A percentile compares a stretch with the other conserved stretches of the same genome.
phyloP scores from a whole-genome alignment of 1,140 invertebrate species.

The Saccostrea echinata region DNA sequence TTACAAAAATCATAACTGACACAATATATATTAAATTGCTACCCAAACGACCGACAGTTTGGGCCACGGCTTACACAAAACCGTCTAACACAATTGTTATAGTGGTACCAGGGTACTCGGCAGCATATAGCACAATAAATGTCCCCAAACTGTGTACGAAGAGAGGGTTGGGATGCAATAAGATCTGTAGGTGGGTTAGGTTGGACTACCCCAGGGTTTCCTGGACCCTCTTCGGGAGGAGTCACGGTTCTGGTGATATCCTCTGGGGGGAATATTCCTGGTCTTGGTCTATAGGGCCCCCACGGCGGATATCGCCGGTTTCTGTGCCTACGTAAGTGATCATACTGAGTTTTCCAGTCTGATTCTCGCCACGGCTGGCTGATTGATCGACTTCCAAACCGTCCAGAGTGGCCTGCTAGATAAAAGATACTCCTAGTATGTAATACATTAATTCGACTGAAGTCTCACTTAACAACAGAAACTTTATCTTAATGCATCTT shows the following conservation, averaged over 20 bases:
- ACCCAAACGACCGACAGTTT: background rate
- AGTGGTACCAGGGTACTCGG: background rate
- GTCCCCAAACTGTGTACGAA: background rate
- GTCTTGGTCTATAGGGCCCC: background rate
- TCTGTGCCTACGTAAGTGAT: background rate
- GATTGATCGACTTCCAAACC: background rate
- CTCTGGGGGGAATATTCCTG: background rate
- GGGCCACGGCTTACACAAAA: background rate
- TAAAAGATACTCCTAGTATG: background rate
- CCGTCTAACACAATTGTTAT: background rate
- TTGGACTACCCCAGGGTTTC: background rate
- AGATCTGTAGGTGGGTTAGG: background rate
- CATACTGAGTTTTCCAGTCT: background rate
- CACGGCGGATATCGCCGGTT: background rate
- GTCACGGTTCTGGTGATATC: background rate
- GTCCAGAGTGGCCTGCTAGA: background rate
- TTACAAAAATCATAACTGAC: background rate
- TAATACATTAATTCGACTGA: background rate
- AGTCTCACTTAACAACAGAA: no score
- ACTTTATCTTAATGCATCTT: no score
- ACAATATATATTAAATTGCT: background rate
- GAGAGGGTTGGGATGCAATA: background rate
- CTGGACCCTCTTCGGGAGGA: background rate
- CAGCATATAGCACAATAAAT: background rate
- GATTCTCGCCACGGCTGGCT: background rate